Conservation (phyloP, 1,140 invertebrate species). For the Zaprionus lachaisei region DNA sequence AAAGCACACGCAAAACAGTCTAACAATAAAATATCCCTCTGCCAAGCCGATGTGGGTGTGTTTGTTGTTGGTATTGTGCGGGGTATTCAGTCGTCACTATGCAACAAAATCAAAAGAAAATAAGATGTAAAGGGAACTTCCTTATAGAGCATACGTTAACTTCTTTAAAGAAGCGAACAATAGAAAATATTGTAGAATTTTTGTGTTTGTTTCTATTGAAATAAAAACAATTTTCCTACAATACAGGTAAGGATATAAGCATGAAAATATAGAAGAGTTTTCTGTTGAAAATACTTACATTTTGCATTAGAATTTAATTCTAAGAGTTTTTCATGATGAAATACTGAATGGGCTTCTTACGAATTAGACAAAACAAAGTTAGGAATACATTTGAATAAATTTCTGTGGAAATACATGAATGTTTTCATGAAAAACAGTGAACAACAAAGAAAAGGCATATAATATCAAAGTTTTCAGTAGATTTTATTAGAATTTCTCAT, state of each 20-base stretch:
- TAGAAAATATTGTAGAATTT: background rate
- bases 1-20: conserved; percentile 40
- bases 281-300: background rate
- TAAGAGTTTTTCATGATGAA: too few relatives aligned
- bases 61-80: conserved; percentile 46
- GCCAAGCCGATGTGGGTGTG: conserved; percentile 53
- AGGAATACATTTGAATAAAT: too few relatives aligned
- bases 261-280: background rate
- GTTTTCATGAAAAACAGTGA: too few relatives aligned
- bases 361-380: too few relatives aligned
- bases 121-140: background rate
- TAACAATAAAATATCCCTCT: conserved; percentile 47
- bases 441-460: too few relatives aligned
- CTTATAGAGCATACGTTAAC: background rate
- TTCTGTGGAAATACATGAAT: too few relatives aligned
- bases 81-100: conserved; percentile 50
- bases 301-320: too few relatives aligned
- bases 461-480: too few relatives aligned
- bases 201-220: background rate
- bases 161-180: background rate
- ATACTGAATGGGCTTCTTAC: too few relatives aligned
- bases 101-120: conserved; percentile 24
- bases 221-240: background rate
- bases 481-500: too few relatives aligned
- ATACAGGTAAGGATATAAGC: background rate